Base-by-base conservation (phyloP, 2,888 invertebrate species). In the Orthonevra nobilis region DNA sequence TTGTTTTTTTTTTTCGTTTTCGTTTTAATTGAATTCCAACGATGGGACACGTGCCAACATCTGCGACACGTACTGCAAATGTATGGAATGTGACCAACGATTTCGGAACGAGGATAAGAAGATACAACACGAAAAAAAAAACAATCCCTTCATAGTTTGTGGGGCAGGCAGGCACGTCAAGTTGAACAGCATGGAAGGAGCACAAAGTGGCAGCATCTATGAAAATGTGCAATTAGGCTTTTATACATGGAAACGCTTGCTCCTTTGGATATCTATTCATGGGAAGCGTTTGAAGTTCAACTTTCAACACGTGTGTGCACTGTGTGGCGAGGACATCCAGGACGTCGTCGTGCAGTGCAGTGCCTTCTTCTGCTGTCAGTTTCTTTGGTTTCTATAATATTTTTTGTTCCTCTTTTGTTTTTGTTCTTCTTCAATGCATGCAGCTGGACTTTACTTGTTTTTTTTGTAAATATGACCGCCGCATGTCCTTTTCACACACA, bases 21-120 rank as follows among this genome's bases (percentile, higher is more conserved):
- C 32, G 63, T 85, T 86, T 86, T 87, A 87, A 86, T 86, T 86
- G 86, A 86, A 87, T 82, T 82, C 68, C 81, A 82, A 79, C 81
- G 72, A 86, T 70, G 75, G 63, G 52, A 75, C 66, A 60, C 70
- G 74, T 66, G 69, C 61, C 68, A 82, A 72, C 73, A 79, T 79
- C 73, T 79, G 79, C 73, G 73, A 66, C 79, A 79, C 79, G 79
- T 79, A 73, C 66, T 68, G 66, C 66, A 79, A 79, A 79, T 79
- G 73, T 73, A 32, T 73, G 66, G 73, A 79, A 79, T 79, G 79
- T 79, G 79, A 79, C 79, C 66, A 68, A 66, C 60, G 66, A 60
- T 61, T 60, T 40, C 14, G 63, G 7, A 44, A 12, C 19, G 10
- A n/a, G 32, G 20, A 42, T n/a, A n/a, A 46, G 15, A 2, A 9